These are phyloP conservation scores for Miichthys miiuy DNA, from an alignment of 2,797 vertebrate species.

Conservation along the genomic window DNA sequence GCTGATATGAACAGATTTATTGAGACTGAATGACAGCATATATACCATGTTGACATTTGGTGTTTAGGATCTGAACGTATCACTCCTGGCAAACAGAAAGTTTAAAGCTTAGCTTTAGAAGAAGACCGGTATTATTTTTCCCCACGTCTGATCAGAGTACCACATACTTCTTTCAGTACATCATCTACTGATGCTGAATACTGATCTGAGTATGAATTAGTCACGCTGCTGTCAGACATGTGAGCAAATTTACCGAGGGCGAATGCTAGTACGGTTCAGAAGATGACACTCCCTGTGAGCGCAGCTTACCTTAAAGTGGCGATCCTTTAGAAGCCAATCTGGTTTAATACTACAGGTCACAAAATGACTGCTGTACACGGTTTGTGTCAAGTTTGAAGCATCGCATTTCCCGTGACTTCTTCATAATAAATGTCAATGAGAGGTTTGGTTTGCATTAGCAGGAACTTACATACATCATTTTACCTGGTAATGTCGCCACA, in stretches of 20 bases:
- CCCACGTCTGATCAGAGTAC: conserved; percentile 10
- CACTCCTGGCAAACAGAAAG: conserved; percentile 21
- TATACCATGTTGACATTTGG: conserved; percentile 31
- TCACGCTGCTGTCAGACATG: conserved; percentile 22
- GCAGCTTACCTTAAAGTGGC: background rate
- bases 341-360: too few species aligned
- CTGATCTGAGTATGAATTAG: conserved; percentile 47
- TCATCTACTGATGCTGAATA: conserved; percentile 29
- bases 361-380: too few species aligned
- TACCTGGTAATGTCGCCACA: too few species aligned
- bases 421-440: too few species aligned
- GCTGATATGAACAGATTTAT: conserved; percentile 19
- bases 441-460: too few species aligned
- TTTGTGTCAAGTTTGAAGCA: too few species aligned
- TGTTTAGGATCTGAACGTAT: conserved; percentile 16
- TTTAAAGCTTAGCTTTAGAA: conserved; percentile 19
- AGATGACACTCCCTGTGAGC: background rate
- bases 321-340: too few species aligned
- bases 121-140: background rate
- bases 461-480: too few species aligned
- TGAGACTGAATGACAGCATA: conserved; percentile 24
- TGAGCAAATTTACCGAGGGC: conserved; percentile 17
- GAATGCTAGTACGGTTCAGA: conserved; percentile 7
- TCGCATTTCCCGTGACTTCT: too few species aligned
- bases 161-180: background rate